Conservation (phyloP, 2,888 invertebrate genomes). For the Leptura quadrifasciata region DNA sequence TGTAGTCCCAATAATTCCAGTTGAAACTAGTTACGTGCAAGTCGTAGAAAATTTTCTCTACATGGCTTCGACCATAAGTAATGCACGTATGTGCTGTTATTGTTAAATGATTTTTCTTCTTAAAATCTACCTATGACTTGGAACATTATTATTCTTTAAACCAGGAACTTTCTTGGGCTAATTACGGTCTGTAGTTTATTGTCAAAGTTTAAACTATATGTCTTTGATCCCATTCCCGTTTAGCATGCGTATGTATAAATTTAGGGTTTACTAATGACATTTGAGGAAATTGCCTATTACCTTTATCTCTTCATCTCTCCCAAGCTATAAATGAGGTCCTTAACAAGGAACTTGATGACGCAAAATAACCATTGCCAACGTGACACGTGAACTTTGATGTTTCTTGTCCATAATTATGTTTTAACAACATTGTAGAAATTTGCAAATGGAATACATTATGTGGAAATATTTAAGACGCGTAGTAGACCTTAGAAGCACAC, state of each 20-base stretch:
- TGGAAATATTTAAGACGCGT: no score
- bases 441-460: neutral
- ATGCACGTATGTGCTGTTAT: no score
- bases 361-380: neutral
- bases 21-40: no score
- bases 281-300: slow-evolving; percentile 25
- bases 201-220: slow-evolving; percentile 10
- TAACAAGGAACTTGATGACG: neutral
- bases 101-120: no score
- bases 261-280: slow-evolving; percentile 14
- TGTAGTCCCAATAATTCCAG: no score
- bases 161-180: neutral
- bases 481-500: no score
- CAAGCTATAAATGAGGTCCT: slow-evolving; percentile 12
- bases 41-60: no score
- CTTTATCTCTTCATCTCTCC: slow-evolving; percentile 9
- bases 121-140: no score
- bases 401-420: neutral
- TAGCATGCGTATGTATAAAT: slow-evolving; percentile 22
- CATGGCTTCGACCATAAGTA: no score
- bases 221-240: neutral
- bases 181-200: neutral
- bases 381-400: slow-evolving; percentile 3
- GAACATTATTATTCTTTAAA: no score
- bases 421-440: neutral